Evolutionary conservation across 1,140 invertebrate species (phyloP).

Genomic region (Venustaconcha ellipsiformis): DNA sequence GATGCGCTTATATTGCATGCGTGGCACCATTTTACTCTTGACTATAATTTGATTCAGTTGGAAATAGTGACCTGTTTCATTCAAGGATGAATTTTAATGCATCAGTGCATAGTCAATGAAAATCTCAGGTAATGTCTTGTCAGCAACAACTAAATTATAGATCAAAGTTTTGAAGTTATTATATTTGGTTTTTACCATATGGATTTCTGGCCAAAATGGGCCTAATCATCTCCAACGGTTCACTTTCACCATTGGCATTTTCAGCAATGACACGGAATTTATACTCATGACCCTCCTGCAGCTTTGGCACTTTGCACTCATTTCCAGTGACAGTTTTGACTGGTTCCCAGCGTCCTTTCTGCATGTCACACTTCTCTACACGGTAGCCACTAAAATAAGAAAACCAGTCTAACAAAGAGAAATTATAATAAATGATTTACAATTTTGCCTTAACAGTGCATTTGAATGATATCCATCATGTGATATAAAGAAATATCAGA

Average conservation of each 20-base stretch:
- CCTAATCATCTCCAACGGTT: slow-evolving; percentile 90
- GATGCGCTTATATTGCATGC: too few species aligned
- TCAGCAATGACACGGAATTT: slow-evolving; percentile 91
- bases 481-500: too few species aligned
- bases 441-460: too few species aligned
- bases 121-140: too few species aligned
- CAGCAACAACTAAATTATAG: too few species aligned
- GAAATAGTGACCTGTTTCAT: too few species aligned
- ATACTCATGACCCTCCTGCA: slow-evolving; percentile 91
- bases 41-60: too few species aligned
- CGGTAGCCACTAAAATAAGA: slow-evolving; percentile 83
- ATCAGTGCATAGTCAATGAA: too few species aligned
- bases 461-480: too few species aligned
- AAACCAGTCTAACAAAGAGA: slow-evolving; percentile 69
- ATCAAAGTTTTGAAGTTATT: background rate
- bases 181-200: slow-evolving; percentile 81
- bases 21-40: too few species aligned
- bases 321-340: slow-evolving; percentile 73
- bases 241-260: slow-evolving; percentile 96
- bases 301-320: slow-evolving; percentile 73
- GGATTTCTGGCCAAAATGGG: slow-evolving; percentile 93
- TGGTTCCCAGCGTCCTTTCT: slow-evolving; percentile 93
- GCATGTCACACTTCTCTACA: slow-evolving; percentile 95
- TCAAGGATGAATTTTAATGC: too few species aligned
- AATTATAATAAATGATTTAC: background rate